A percentile compares a stretch with the other conserved stretches of the same genome.
These are phyloP conservation scores for Tigriopus japonicus DNA, from an alignment of 1,140 invertebrate species.

Conservation along the genomic window DNA sequence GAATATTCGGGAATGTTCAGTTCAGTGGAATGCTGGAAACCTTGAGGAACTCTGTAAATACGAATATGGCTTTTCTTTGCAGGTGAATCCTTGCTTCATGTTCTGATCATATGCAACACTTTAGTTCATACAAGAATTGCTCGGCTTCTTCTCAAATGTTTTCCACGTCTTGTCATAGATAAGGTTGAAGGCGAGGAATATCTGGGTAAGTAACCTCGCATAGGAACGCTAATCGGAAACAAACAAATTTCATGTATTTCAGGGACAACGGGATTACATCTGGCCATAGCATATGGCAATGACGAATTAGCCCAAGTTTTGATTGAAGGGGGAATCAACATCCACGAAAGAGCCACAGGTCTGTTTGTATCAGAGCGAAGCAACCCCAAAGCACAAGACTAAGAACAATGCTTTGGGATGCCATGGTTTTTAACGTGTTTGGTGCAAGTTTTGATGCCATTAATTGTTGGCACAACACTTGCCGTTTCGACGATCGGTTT, in stretches of 20 bases:
- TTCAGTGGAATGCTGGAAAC: no score
- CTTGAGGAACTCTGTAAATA: no score
- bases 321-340: slow-evolving; percentile 68
- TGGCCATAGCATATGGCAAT: slow-evolving; percentile 89
- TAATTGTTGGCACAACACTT: no score
- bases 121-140: slow-evolving; percentile 64
- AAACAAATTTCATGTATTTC: slow-evolving; percentile 15
- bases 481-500: no score
- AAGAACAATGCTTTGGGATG: no score
- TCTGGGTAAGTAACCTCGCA: slow-evolving; percentile 41
- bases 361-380: no score
- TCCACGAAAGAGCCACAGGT: slow-evolving; percentile 41
- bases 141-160: slow-evolving; percentile 67
- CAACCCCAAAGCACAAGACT: no score
- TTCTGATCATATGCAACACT: slow-evolving; percentile 85
- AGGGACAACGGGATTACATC: slow-evolving; percentile 78
- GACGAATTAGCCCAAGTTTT: slow-evolving; percentile 85
- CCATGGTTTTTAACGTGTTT: no score
- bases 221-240: neutral
- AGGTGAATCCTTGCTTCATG: slow-evolving; percentile 81
- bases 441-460: no score
- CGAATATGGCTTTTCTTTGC: slow-evolving; percentile 16
- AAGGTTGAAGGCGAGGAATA: slow-evolving; percentile 95
- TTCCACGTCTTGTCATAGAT: slow-evolving; percentile 74
- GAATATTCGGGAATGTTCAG: no score